Percentiles rank a stretch among this genome's conserved stretches.
Conservation (phyloP, 92 coral and sea anemone species). For the Zoanthus sociatus region DNA sequence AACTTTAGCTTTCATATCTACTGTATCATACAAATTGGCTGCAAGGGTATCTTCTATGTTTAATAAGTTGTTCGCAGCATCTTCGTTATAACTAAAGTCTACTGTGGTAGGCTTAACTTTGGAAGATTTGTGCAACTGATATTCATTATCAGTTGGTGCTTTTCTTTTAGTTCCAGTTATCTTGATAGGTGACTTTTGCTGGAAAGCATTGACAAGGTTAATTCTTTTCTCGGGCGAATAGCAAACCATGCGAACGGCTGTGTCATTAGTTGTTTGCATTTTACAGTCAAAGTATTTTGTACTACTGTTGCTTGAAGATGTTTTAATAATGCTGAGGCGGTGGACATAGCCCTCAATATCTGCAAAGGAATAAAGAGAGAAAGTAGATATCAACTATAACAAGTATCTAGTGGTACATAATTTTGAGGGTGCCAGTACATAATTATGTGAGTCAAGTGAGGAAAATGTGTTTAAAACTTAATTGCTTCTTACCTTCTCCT, state of each 20-base stretch:
- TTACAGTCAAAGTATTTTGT: constrained; percentile 51
- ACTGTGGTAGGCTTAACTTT: constrained; percentile 21
- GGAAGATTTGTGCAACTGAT: constrained; percentile 15
- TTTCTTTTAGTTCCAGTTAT: constrained; percentile 29
- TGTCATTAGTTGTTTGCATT: constrained; percentile 44
- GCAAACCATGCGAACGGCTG: constrained; percentile 49
- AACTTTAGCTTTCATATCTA: constrained; percentile 12
- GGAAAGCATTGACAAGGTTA: constrained; percentile 39
- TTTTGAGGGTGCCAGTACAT: constrained; percentile 16
- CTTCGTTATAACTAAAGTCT: constrained; percentile 7
- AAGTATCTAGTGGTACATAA: constrained; percentile 13
- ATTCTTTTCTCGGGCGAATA: constrained; percentile 63
- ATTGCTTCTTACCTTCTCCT: constrained; percentile 14
- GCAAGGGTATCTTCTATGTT: constrained; percentile 3
- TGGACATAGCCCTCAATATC: constrained; percentile 39
- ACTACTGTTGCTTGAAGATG: neutral
- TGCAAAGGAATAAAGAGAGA: constrained; percentile 19
- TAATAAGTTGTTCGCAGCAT: constrained; percentile 2
- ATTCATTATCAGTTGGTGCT: constrained; percentile 1
- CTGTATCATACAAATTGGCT: constrained; percentile 15
- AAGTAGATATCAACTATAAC: constrained; percentile 10
- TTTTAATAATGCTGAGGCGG: constrained; percentile 18
- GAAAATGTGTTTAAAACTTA: constrained; percentile 11
- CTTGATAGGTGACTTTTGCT: constrained; percentile 43
- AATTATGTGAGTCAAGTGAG: constrained; percentile 14